Conservation (phyloP, 2,888 invertebrate genomes). For the Caenorhabditis sp. region DNA sequence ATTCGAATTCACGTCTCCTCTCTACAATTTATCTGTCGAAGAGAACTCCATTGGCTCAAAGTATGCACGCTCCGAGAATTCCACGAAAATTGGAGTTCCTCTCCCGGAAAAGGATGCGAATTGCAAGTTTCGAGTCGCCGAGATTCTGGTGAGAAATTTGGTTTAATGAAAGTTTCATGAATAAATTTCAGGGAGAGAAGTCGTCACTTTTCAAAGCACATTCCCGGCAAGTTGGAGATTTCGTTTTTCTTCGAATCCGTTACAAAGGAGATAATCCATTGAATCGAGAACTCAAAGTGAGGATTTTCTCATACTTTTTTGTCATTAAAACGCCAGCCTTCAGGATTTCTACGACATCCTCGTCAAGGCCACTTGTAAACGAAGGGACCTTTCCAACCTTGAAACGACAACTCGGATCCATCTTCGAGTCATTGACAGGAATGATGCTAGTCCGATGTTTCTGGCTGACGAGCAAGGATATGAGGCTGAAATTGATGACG, state of each 20-base stretch:
- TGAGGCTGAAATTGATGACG: slow-evolving; percentile 84
- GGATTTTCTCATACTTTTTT: too few species aligned
- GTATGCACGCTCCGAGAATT: slow-evolving; percentile 85
- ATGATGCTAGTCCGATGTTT: slow-evolving; percentile 94
- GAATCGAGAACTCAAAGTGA: slow-evolving; percentile 93
- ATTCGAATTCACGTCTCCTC: slow-evolving; percentile 88
- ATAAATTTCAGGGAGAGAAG: slow-evolving; percentile 60
- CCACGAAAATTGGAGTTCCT: slow-evolving; percentile 89
- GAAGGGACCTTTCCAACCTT: slow-evolving; percentile 84
- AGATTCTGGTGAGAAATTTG: slow-evolving; percentile 60
- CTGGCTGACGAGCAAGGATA: slow-evolving; percentile 90
- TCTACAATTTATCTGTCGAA: slow-evolving; percentile 93
- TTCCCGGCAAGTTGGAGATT: slow-evolving; percentile 89
- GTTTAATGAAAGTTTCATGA: neutral
- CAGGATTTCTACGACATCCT: slow-evolving; percentile 83
- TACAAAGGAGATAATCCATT: slow-evolving; percentile 93
- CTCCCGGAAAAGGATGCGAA: slow-evolving; percentile 84
- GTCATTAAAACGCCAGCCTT: too few species aligned
- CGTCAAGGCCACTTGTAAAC: slow-evolving; percentile 87
- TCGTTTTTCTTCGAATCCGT: slow-evolving; percentile 93
- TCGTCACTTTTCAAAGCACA: slow-evolving; percentile 76
- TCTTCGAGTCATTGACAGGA: slow-evolving; percentile 83
- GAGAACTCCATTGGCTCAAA: slow-evolving; percentile 87
- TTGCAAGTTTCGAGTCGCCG: slow-evolving; percentile 91
- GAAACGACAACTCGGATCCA: slow-evolving; percentile 79